Evolutionary conservation across 2,797 vertebrate genomes (phyloP).

Genomic region (Gymnoscopelus braueri): DNA sequence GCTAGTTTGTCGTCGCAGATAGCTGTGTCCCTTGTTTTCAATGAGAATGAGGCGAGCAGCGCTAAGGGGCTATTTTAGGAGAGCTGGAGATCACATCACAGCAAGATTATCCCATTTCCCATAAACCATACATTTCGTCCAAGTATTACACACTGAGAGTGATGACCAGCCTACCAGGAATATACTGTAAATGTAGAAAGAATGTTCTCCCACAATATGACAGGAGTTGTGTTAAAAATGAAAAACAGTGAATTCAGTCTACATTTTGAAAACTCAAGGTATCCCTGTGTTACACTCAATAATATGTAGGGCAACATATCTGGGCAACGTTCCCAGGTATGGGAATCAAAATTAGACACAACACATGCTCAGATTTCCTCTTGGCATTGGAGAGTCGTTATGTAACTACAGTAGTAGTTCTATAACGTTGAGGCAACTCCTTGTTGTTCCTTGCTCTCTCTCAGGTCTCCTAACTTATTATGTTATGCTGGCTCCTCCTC

Average conservation of each 20-base stretch:
- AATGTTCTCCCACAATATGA: neutral
- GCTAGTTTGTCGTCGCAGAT: too few relatives aligned
- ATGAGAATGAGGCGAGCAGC: too few relatives aligned
- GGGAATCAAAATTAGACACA: slow-evolving; percentile 37
- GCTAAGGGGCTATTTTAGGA: too few relatives aligned
- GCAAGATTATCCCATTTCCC: too few relatives aligned
- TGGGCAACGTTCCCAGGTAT: slow-evolving; percentile 20
- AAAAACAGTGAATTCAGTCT: neutral
- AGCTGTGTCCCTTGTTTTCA: too few relatives aligned
- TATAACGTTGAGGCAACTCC: slow-evolving; percentile 37
- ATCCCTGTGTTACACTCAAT: slow-evolving; percentile 1
- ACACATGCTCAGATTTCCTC: slow-evolving; percentile 15
- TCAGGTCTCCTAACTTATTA: slow-evolving; percentile 24
- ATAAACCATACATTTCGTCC: too few relatives aligned
- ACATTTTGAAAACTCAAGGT: neutral
- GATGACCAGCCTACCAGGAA: too few relatives aligned
- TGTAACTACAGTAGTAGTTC: slow-evolving; percentile 19
- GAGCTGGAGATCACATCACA: too few relatives aligned
- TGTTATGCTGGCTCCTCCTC: slow-evolving; percentile 20
- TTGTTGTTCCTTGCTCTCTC: slow-evolving; percentile 15
- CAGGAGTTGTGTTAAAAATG: neutral
- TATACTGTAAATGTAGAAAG: neutral
- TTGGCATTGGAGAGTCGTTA: slow-evolving; percentile 34
- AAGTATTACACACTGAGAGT: too few relatives aligned
- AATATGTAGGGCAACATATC: slow-evolving; percentile 20